phyloP scores from a whole-genome alignment of 2,113 vertebrate genomes.

The Podarcis muralis region DNA sequence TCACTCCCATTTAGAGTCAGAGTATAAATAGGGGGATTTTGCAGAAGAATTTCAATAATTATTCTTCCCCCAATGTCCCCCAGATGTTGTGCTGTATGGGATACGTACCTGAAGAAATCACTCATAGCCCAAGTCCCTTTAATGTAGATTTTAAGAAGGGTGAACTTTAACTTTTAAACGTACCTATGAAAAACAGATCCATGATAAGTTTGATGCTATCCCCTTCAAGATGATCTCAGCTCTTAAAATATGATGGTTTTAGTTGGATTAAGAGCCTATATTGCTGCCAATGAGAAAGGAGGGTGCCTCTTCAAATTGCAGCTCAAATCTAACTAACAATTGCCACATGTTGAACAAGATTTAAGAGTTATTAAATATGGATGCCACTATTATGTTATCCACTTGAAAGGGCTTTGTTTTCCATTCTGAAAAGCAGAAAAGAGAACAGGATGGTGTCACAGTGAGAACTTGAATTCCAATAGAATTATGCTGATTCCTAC shows the following conservation, averaged over 20 bases:
- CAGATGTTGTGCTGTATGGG: constrained; percentile 52
- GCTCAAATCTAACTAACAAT: constrained; percentile 81
- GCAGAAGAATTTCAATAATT: constrained; percentile 61
- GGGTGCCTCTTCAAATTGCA: constrained; percentile 78
- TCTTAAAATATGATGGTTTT: constrained; percentile 77
- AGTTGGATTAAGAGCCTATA: constrained; percentile 77
- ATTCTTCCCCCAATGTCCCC: constrained; percentile 32
- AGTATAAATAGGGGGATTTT: constrained; percentile 51
- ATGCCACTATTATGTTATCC: constrained; percentile 61
- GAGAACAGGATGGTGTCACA: background rate
- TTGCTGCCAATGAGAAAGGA: constrained; percentile 75
- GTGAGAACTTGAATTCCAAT: too few species aligned
- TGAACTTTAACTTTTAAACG: constrained; percentile 64
- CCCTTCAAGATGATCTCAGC: constrained; percentile 75
- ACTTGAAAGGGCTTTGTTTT: constrained; percentile 68
- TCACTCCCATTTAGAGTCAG: constrained; percentile 38
- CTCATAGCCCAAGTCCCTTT: constrained; percentile 34
- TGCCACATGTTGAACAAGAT: constrained; percentile 79
- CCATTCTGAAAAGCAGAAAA: constrained; percentile 59
- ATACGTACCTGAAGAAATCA: constrained; percentile 28
- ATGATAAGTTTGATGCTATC: constrained; percentile 71
- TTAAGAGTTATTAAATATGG: constrained; percentile 80
- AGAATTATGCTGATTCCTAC: background rate
- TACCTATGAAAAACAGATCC: constrained; percentile 66
- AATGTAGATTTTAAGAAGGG: constrained; percentile 56